A percentile compares a stretch with the other conserved stretches of the same genome.
Conservation (phyloP, 2,797 vertebrate species). For the Lates japonicus region DNA sequence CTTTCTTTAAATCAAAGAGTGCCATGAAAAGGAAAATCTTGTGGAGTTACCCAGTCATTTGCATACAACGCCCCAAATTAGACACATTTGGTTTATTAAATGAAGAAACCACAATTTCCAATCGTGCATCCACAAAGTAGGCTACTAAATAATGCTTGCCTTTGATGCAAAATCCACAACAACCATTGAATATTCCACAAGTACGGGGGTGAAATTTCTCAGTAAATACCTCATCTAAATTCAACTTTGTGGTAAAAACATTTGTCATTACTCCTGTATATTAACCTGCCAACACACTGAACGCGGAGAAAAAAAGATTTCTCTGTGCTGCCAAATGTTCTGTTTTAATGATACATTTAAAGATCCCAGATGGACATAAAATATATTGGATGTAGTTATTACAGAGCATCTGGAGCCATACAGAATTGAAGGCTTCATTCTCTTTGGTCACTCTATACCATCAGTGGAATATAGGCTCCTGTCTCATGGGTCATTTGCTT, state of each 20-base stretch:
- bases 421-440: constrained; percentile 33
- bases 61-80: neutral
- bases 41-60: neutral
- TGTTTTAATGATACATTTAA: constrained; percentile 40
- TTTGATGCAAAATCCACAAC: constrained; percentile 4
- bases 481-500: constrained; percentile 58
- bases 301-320: constrained; percentile 18
- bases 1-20: constrained; percentile 2
- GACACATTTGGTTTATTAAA: constrained; percentile 2
- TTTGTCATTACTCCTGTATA: neutral
- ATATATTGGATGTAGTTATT: constrained; percentile 55
- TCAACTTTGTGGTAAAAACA: constrained; percentile 27
- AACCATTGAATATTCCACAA: neutral
- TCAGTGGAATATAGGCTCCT: constrained; percentile 13
- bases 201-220: neutral
- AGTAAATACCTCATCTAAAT: constrained; percentile 7
- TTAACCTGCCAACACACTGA: constrained; percentile 28
- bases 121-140: neutral
- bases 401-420: constrained; percentile 58
- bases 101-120: constrained; percentile 8
- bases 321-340: constrained; percentile 23
- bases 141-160: neutral
- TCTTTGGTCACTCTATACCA: constrained; percentile 17
- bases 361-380: constrained; percentile 49
- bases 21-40: neutral